Base-by-base conservation (phyloP, 2,888 invertebrate genomes). In the Fragum fragum region DNA sequence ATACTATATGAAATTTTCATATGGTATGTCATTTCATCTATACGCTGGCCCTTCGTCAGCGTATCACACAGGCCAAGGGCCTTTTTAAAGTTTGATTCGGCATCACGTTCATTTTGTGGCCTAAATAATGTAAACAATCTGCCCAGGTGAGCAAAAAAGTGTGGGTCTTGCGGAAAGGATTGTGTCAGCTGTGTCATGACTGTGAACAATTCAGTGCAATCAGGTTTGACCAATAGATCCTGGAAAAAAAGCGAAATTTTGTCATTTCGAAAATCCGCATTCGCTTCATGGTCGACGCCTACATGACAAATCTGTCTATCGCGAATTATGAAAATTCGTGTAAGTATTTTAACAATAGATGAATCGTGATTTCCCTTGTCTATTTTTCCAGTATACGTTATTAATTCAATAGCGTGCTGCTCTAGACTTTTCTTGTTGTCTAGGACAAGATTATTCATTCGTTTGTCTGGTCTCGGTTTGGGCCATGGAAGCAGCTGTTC, bases 301-400 rank as follows among this genome's bases (percentile, higher is more conserved):
- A 3, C 32, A 9, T 36, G 32, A 36, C 32, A 6, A 36, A 36
- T 9, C 32, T 36, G 32, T 39, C 77, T 76, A 23, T 88, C 88
- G 7, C 88, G 76, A 21, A 79, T 71, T 16, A 88, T 86, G 32
- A 88, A 81, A 0, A 81, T 84, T 47, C 75, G 76, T 0, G 86
- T 75, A 9, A 88, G 53, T 9, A 87, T 77, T 21, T 74, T 72
- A 6, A 69, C 70, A 11, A 86, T 69, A 0, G 73, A 77, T 16
- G 69, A 59, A 14, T 79, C 32, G 14, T 73, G 72, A 0, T 57
- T 16, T 0, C 53, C 71, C 21, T 42, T 18, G 16, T 47, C 81
- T 7, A 32, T 57, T 57, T 73, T 81, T 55, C 57, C 77, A 9
- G 77, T 66, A 11, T 83, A 69, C 6, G 70, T 72, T 18, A 88